Base-by-base conservation (phyloP, 2,888 invertebrate genomes). In the Diarsia mendica region DNA sequence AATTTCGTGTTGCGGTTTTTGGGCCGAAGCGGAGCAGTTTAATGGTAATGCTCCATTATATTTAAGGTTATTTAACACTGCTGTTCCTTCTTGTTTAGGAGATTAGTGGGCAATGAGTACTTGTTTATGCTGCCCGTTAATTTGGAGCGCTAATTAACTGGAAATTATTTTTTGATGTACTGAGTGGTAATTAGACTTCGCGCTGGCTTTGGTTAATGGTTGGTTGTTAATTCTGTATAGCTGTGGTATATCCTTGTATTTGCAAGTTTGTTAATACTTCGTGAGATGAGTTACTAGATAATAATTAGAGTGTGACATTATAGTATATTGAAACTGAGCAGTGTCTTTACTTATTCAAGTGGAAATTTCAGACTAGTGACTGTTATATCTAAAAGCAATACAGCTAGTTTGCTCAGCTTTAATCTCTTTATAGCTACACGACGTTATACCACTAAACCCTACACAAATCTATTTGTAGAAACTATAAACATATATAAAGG, bases 1-100 rank as follows among this genome's bases (percentile, higher is more conserved):
- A 93, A 93, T 93, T 92, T 92, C 88, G 88, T 89, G 89, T 88
- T 90, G 90, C 83, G 91, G 92, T 90, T 92, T 90, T 89, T 85
- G 84, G 90, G 85, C 86, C 86, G 80, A 89, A 89, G 83, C 87
- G 85, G 80, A 81, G 77, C 83, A 86, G 89, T 90, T 89, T 89
- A 89, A 85, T 84, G 81, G 72, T 86, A 85, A 87, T 87, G 80
- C 76, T 71, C 85, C 87, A 86, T 87, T 87, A 87, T 78, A 85
- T 84, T 87, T 85, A 88, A 84, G 83, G 82, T 85, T 81, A 85
- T 87, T 86, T 84, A 84, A 76, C 76, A 71, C 79, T 82, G 79
- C 79, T 81, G 77, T 82, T 86, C 82, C 87, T 87, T 84, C 82
- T 66, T 85, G 73, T 78, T 87, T 77, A 80, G 69, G 64, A 79